Evolutionary conservation across 2,113 vertebrate species (phyloP), one percentile per base, ranked within the genome.

Genomic region (Ptychochromis oligacanthus): DNA sequence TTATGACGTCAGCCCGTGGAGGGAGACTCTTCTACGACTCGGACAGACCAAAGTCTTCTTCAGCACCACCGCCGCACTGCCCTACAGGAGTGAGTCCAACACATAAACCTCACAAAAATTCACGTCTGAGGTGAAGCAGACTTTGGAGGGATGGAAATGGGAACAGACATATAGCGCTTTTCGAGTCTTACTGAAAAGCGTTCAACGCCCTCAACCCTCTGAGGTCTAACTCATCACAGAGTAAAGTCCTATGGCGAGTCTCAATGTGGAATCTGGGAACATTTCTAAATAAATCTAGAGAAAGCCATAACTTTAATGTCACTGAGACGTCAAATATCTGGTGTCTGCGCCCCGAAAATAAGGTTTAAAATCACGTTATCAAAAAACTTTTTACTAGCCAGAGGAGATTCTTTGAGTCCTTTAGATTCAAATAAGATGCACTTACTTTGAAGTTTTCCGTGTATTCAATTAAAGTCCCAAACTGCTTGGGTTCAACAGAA

Each of bases 41-140:
- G 90, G 88, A 72, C 93, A 95, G 78, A 97, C 94, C 18, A 96
- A 94, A 81, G 95, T 95, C 4, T 98, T 96, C 95, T 98, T 99
- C 81, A 97, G 97, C 82, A 99, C 98, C 38, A 95, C 95, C 0
- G 90, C 96, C 7, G 49, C 95, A 36, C 92, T 95, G 24, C 98
- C 98, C 3, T 99, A 96, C 90, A 97, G 95, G 82, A 96, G 98
- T 99, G 87, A 98, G 97, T 95, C 49, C 4, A 9, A 15, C 72
- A 36, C 57, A 43, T 11, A 3, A 52, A 20, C 43, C 7, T 28
- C 22, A 22, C 11, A 46, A 67, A 36, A 13, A 7, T 0, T 28
- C 43, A 20, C 17, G 1, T 49, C 15, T 49, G 40, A 28, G 64
- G 1, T 49, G 64, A 13, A 70, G 40, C 22, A 46, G 64, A 46